phyloP scores from a whole-genome alignment of 2,888 invertebrate genomes.

The Frankliniella fusca region DNA sequence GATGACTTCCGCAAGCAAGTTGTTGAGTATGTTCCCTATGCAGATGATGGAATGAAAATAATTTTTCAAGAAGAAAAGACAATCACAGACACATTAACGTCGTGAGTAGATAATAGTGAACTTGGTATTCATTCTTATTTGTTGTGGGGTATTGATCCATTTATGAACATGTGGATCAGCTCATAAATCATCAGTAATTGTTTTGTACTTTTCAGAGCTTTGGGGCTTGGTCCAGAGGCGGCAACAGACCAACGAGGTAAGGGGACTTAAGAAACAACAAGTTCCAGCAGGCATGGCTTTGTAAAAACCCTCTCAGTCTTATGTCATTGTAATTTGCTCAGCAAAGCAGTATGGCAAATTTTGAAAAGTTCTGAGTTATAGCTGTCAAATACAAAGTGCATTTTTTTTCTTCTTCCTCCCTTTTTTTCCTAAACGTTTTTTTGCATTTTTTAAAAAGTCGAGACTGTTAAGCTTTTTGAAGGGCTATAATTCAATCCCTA shows the following conservation, averaged over 20 bases:
- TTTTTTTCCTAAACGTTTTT: too few species aligned
- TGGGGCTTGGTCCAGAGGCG: not conserved
- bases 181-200: not conserved
- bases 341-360: too few species aligned
- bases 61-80: constrained; percentile 2
- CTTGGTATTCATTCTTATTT: not conserved
- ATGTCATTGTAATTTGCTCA: too few species aligned
- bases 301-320: not conserved
- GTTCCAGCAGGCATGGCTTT: not conserved
- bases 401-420: too few species aligned
- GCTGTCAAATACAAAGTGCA: too few species aligned
- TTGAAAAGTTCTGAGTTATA: too few species aligned
- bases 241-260: constrained; percentile 2
- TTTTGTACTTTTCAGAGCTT: not conserved
- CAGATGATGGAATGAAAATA: constrained; percentile 4
- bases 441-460: too few species aligned
- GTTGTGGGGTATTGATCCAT: not conserved
- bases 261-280: not conserved
- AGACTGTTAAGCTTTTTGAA: too few species aligned
- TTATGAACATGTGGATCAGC: not conserved
- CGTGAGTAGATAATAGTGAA: not conserved
- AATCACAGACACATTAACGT: not conserved
- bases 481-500: too few species aligned
- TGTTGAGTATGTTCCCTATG: not conserved
- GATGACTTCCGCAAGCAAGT: constrained; percentile 8